Base-by-base conservation (phyloP, 2,113 vertebrate genomes). In the Prinia subflava region DNA sequence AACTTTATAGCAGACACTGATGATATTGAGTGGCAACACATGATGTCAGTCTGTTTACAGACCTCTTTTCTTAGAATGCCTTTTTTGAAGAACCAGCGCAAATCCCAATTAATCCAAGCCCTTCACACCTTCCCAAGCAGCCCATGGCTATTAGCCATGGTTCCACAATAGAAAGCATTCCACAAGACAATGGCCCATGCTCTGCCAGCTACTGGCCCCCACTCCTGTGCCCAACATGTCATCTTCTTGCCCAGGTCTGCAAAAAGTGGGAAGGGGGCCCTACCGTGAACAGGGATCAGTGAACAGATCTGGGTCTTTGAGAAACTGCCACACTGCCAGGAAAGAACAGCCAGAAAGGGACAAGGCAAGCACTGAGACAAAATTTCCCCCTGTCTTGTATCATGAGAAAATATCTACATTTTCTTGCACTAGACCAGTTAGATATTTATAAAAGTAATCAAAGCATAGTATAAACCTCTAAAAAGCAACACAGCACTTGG, bases 161-260 rank as follows among this genome's bases (percentile, higher is more conserved):
- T 31, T 70, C 49, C 55, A 85, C 67, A 62, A 33, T 0, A 77
- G 27, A 55, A 57, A 91, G 28, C 9, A 50, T 31, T 74, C 68
- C 59, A 23, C 0, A 1, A 44, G 76, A 33, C 42, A 63, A 7
- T 1, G 18, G 39, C 50, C 44, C 10, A 5, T 17, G n/a, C 14
- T 12, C 50, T 46, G 13, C 22, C n/a, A 77, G 67, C 31, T 2
- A 1, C 28, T 56, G 44, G 50, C 23, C 78, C 30, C 47, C n/a
- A 8, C 25, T 59, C 41, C 42, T 59, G 47, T 35, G 15, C 47
- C 42, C 23, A 84, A 18, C n/a, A 8, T 5, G 6, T 6, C 44
- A 47, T 15, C 70, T 31, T 67, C 79, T 14, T 37, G 39, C 16
- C 7, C 59, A 87, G 44, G 16, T 44, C 57, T 88, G 49, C 31